A percentile compares a stretch with the other conserved stretches of the same genome.
phyloP scores from a whole-genome alignment of 1,140 invertebrate species.

The Chironomus tepperi region DNA sequence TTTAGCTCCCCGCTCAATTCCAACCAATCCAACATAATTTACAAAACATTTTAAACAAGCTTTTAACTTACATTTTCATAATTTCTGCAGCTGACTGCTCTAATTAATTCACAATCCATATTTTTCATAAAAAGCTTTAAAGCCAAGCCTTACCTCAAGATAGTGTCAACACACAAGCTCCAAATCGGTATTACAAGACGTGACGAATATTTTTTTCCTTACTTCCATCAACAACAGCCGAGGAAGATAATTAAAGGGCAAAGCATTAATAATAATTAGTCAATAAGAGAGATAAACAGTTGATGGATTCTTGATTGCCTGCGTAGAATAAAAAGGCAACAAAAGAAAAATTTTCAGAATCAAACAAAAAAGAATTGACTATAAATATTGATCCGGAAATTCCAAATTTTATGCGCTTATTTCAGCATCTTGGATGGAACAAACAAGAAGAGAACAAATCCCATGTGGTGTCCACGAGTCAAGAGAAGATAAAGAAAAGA shows the following conservation, averaged over 20 bases:
- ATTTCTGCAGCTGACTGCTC: neutral
- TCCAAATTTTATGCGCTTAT: conserved; percentile 18
- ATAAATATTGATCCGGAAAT: conserved; percentile 22
- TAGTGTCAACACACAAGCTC: neutral
- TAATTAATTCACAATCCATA: conserved; percentile 1
- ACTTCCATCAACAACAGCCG: neutral
- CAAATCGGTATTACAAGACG: neutral
- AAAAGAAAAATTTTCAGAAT: neutral
- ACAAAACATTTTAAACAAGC: no score
- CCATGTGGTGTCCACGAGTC: conserved; percentile 7
- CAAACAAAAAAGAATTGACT: neutral
- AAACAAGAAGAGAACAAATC: neutral
- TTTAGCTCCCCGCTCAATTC: no score
- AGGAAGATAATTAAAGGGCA: neutral
- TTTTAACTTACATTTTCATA: neutral
- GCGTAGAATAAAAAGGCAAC: neutral
- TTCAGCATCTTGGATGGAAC: neutral
- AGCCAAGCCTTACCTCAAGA: neutral
- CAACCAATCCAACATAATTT: no score
- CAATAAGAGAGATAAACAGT: neutral
- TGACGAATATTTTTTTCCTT: no score
- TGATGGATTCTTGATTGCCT: neutral
- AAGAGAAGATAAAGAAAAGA: neutral
- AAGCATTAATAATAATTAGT: neutral
- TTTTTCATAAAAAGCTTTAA: no score